Percentiles rank a stretch among this genome's conserved stretches.
phyloP scores from a whole-genome alignment of 37 sponge, comb jelly and placozoan genomes.

The Cladorhizidae sp. region DNA sequence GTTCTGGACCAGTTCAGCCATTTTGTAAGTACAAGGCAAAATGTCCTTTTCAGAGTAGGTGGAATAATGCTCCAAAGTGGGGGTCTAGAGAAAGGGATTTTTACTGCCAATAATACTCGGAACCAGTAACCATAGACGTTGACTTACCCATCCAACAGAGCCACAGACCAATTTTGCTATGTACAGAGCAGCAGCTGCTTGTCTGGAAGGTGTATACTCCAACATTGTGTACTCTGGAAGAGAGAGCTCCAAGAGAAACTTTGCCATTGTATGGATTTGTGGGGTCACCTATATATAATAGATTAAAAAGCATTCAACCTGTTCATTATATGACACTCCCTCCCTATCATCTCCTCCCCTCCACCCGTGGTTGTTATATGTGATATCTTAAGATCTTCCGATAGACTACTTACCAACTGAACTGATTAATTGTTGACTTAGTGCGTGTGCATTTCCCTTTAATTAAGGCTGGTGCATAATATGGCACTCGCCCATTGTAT shows the following conservation, averaged over 20 bases:
- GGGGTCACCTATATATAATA: slow-evolving; percentile 63
- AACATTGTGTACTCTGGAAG: slow-evolving; percentile 82
- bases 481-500: no score
- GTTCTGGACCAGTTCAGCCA: slow-evolving; percentile 71
- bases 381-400: no score
- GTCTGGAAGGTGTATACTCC: slow-evolving; percentile 73
- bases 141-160: slow-evolving; percentile 59
- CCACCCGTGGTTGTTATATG: no score
- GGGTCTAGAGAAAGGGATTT: slow-evolving; percentile 27
- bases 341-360: no score
- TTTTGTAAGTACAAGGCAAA: slow-evolving; percentile 59
- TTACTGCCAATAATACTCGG: background rate
- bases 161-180: slow-evolving; percentile 63
- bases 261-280: slow-evolving; percentile 93
- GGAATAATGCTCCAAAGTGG: slow-evolving; percentile 78
- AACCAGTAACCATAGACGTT: background rate
- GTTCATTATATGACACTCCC: no score
- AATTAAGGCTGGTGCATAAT: no score
- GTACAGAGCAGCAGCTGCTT: slow-evolving; percentile 91
- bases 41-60: slow-evolving; percentile 74
- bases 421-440: no score
- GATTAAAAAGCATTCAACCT: no score
- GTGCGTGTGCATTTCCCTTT: no score
- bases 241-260: slow-evolving; percentile 91
- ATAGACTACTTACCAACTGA: no score